Base-by-base conservation (phyloP, 1,140 invertebrate genomes). In the Heliothis subflexa region DNA sequence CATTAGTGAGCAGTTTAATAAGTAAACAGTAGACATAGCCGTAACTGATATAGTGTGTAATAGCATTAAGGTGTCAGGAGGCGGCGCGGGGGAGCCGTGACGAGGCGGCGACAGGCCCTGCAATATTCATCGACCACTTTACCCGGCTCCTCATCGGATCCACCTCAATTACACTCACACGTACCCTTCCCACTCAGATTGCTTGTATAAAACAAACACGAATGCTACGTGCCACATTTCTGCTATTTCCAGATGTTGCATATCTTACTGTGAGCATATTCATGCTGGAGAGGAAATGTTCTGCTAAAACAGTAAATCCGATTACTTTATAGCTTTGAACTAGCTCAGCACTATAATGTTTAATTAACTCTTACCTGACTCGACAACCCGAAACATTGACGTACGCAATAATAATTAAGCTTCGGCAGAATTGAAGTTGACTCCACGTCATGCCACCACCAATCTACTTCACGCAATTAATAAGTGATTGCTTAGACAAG, bases 91-190 rank as follows among this genome's bases (percentile, higher is more conserved):
- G 68, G 49, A 16, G 50, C n/a, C 68, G 68, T 71, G 68, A 71
- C 45, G 55, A 66, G 62, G 33, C 72, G 72, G 84, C 82, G 86
- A 86, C 89, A 83, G 76, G 79, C 83, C 66, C 74, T 91, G 85
- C 85, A 93, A 90, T 91, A 93, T 93, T 93, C 88, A 93, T 88
- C 74, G 80, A 79, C 78, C 87, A 89, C 89, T 89, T 88, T 86
- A 85, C 87, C 83, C 83, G 79, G 49, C 73, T 77, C 71, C 73
- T 79, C 73, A 33, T 50, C 80, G 64, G 55, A 64, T 77, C 77
- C 78, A 73, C 70, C 64, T 78, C 79, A 59, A 79, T 74, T 68
- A 68, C 64, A 68, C 64, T 50, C 64, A 49, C 64, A 66, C 62
- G 28, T 45, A 33, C 40, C 64, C 64, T 18, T 68, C 47, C 64